Conservation (phyloP, 2,113 vertebrate genomes). For the Heteronetta atricapilla region DNA sequence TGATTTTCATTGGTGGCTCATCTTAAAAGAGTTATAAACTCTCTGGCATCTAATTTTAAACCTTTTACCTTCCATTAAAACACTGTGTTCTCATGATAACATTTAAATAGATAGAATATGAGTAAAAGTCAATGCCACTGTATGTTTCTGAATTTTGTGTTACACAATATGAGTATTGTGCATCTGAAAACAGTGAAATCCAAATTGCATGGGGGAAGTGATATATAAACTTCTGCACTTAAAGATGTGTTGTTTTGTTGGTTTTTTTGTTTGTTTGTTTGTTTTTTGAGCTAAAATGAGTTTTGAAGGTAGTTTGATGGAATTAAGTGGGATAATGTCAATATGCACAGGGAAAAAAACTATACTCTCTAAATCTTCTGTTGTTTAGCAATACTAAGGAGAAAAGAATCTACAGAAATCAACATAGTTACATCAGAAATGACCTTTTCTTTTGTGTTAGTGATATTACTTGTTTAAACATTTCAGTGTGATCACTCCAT, state of each 20-base stretch:
- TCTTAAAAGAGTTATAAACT: background rate
- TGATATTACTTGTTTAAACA: constrained; percentile 21
- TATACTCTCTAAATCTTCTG: constrained; percentile 54
- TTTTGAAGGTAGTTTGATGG: constrained; percentile 35
- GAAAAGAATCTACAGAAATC: constrained; percentile 1
- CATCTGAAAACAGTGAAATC: constrained; percentile 28
- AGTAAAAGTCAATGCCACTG: background rate
- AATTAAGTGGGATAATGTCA: constrained; percentile 13
- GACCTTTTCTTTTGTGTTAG: constrained; percentile 18
- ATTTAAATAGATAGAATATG: background rate
- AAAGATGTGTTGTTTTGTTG: background rate
- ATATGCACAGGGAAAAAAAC: background rate
- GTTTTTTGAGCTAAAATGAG: background rate
- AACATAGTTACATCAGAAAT: background rate
- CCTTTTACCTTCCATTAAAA: constrained; percentile 29
- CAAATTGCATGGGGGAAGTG: background rate
- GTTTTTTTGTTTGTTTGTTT: background rate
- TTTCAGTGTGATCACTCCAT: background rate
- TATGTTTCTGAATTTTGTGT: background rate
- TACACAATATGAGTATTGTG: background rate
- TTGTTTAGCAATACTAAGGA: constrained; percentile 11
- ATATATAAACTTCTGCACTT: background rate
- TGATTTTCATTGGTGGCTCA: background rate
- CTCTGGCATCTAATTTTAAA: background rate
- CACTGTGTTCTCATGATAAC: background rate